Base-by-base conservation (phyloP, 2,797 vertebrate species). In the Channa striata region DNA sequence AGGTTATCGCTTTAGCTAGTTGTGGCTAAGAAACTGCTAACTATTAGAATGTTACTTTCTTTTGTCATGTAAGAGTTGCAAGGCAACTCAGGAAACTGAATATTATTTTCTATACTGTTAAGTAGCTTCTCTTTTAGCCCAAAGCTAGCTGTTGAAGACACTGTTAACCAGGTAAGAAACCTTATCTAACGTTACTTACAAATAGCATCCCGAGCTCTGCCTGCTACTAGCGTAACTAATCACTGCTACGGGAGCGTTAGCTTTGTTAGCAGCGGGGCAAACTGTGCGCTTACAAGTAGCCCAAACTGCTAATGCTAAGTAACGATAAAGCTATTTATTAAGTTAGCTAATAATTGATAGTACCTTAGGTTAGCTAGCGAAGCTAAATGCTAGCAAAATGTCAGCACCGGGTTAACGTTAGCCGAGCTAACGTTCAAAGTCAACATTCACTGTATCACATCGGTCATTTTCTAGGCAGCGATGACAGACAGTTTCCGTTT, bases 301-400 rank as follows among this genome's bases (percentile, higher is more conserved):
- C 4, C 25, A 30, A 6, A 30, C 25, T 8, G 14, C 37, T 11
- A 39, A 39, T 11, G 12, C 2, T 39, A 42, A 4, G 17, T 17
- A 8, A 43, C 42, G 8, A 7, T 17, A n/a, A 14, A 2, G 25
- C 4, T 30, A 30, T 30, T 30, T 30, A 6, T n/a, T 10, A 19
- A n/a, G 7, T 6, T 10, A 44, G 43, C 43, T n/a, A 44, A 44
- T 19, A 44, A n/a, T n/a, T 14, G 40, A 4, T 2, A 17, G 8
- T 2, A 4, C 43, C 5, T 21, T 20, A 48, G 23, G 39, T 12
- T 36, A 16, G 10, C 9, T 25, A 60, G 8, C 11, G 34, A 42
- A 36, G 59, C 72, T 81, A 44, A 12, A 59, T 52, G 51, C 58
- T 71, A 71, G 59, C 59, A 46, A 11, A 43, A 16, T 14, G 40